A percentile compares a stretch with the other conserved stretches of the same genome.
phyloP scores from a whole-genome alignment of 2,888 invertebrate genomes.

The Cataglyphis livida region DNA sequence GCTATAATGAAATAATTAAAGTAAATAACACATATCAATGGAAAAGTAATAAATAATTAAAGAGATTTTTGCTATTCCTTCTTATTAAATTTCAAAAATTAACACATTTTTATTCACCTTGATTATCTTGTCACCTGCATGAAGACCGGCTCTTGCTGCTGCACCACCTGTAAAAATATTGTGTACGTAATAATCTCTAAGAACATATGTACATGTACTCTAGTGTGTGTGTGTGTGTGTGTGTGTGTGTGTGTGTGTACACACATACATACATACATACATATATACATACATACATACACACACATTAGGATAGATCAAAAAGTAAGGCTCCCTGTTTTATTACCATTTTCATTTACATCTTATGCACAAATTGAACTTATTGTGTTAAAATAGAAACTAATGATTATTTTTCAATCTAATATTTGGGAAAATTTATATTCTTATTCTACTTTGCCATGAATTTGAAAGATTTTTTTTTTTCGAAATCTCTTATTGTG shows the following conservation, averaged over 20 bases:
- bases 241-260: neutral
- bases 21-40: neutral
- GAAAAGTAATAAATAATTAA: neutral
- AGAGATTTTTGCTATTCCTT: neutral
- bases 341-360: too few relatives aligned
- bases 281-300: neutral
- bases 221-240: too few relatives aligned
- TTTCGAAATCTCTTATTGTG: too few relatives aligned
- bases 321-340: too few relatives aligned
- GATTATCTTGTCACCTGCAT: conserved; percentile 96
- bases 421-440: too few relatives aligned
- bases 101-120: conserved; percentile 88
- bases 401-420: too few relatives aligned
- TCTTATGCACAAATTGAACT: too few relatives aligned
- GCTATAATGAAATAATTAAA: neutral
- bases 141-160: conserved; percentile 96
- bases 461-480: too few relatives aligned
- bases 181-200: neutral
- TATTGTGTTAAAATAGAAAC: too few relatives aligned
- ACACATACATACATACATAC: too few relatives aligned
- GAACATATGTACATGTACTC: neutral
- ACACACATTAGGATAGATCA: too few relatives aligned
- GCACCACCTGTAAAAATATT: conserved; percentile 91
- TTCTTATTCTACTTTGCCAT: too few relatives aligned
- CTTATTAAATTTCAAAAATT: neutral